Percentiles rank a stretch among this genome's conserved stretches.
These are phyloP conservation scores for Bombus superbus DNA, from an alignment of 1,140 invertebrate species.

Conservation along the genomic window DNA sequence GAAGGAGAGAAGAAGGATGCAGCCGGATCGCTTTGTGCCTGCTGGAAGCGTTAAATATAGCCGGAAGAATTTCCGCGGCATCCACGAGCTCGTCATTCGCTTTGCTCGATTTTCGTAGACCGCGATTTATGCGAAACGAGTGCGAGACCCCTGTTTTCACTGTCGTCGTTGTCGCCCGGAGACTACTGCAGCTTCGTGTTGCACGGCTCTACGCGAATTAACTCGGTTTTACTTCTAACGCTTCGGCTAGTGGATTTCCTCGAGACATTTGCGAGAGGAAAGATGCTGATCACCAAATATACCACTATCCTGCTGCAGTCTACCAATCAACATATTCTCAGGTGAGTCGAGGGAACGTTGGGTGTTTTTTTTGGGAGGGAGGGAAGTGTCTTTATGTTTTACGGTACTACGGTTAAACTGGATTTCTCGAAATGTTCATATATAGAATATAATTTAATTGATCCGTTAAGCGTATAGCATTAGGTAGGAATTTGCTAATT, in stretches of 20 bases:
- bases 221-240: neutral
- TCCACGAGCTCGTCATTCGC: slow-evolving; percentile 36
- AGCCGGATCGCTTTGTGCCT: slow-evolving; percentile 28
- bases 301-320: slow-evolving; percentile 78
- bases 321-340: slow-evolving; percentile 76
- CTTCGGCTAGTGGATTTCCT: neutral
- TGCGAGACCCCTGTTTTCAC: neutral
- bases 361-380: too few relatives aligned
- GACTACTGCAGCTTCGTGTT: neutral
- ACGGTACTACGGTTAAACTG: too few relatives aligned
- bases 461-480: too few relatives aligned
- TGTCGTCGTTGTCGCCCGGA: neutral
- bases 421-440: too few relatives aligned
- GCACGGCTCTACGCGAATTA: slow-evolving; percentile 14
- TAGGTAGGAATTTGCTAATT: too few relatives aligned
- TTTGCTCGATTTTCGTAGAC: slow-evolving; percentile 65
- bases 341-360: slow-evolving; percentile 64
- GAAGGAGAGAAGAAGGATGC: slow-evolving; percentile 22
- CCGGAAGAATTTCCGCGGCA: slow-evolving; percentile 68
- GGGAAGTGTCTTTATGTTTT: neutral
- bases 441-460: too few relatives aligned
- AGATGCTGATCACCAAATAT: slow-evolving; percentile 79
- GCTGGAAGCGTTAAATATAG: slow-evolving; percentile 72
- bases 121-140: slow-evolving; percentile 70
- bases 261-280: slow-evolving; percentile 9